Evolutionary conservation across 2,113 vertebrate species (phyloP).

Genomic region (Anhinga rufa): DNA sequence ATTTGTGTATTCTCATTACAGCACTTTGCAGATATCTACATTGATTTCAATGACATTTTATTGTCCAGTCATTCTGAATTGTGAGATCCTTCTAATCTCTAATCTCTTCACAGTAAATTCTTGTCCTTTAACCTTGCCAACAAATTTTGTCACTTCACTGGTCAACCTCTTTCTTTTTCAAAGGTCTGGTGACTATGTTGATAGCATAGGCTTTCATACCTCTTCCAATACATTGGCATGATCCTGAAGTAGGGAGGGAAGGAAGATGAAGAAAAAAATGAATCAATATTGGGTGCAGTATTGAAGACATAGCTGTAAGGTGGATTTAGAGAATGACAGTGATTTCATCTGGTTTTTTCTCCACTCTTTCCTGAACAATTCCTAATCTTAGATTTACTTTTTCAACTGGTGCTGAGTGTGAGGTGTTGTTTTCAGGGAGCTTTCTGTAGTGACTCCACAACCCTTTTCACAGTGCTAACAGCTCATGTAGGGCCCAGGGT

Average conservation of each 20-base stretch:
- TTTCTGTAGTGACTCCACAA: background rate
- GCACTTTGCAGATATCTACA: background rate
- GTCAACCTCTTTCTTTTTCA: background rate
- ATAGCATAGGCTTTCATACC: background rate
- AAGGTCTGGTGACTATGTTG: background rate
- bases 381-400: background rate
- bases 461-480: background rate
- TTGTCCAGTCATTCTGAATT: background rate
- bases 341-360: background rate
- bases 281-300: background rate
- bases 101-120: background rate
- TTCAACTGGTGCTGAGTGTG: background rate
- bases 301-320: background rate
- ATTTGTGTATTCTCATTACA: background rate
- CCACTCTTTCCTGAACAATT: background rate
- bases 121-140: background rate
- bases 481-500: background rate
- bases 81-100: slow-evolving; percentile 11
- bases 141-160: background rate
- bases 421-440: background rate
- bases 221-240: background rate
- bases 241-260: background rate
- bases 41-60: background rate
- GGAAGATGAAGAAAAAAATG: background rate
- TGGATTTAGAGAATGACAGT: background rate